A percentile compares a stretch with the other conserved stretches of the same genome.
These are phyloP conservation scores for Propithecus coquereli DNA, from an alignment of 2,113 vertebrate genomes.

Conservation along the genomic window DNA sequence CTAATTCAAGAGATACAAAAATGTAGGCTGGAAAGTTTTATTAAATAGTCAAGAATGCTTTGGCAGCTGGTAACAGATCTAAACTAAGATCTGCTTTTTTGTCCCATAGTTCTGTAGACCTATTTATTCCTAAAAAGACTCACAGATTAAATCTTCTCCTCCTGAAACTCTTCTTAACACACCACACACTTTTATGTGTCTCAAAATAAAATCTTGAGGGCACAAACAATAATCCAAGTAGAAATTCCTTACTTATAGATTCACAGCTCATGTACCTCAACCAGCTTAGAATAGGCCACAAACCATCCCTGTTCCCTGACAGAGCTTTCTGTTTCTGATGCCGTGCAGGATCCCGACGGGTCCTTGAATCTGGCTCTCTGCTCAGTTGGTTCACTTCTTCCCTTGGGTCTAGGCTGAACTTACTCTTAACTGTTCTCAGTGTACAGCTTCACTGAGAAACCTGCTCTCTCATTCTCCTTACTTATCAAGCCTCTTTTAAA, in stretches of 20 bases:
- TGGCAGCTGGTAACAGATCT: neutral
- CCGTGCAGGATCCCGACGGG: neutral
- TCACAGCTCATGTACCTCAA: neutral
- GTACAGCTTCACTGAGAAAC: neutral
- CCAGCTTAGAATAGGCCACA: neutral
- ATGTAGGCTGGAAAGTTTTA: neutral
- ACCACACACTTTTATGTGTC: neutral
- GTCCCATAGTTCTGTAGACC: neutral
- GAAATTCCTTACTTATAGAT: neutral
- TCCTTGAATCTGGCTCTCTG: neutral
- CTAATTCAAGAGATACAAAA: neutral
- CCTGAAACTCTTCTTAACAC: neutral
- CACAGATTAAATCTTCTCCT: neutral
- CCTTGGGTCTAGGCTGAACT: neutral
- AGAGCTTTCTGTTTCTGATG: neutral
- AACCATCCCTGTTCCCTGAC: neutral
- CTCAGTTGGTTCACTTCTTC: neutral
- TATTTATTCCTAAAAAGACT: neutral
- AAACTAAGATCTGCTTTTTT: neutral
- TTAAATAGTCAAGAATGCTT: neutral
- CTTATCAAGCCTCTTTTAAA: neutral
- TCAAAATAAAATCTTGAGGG: neutral
- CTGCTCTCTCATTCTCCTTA: neutral
- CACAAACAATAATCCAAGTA: neutral
- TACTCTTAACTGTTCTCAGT: neutral